phyloP scores from a whole-genome alignment of 1,140 invertebrate genomes.

The Eriosoma lanigerum region DNA sequence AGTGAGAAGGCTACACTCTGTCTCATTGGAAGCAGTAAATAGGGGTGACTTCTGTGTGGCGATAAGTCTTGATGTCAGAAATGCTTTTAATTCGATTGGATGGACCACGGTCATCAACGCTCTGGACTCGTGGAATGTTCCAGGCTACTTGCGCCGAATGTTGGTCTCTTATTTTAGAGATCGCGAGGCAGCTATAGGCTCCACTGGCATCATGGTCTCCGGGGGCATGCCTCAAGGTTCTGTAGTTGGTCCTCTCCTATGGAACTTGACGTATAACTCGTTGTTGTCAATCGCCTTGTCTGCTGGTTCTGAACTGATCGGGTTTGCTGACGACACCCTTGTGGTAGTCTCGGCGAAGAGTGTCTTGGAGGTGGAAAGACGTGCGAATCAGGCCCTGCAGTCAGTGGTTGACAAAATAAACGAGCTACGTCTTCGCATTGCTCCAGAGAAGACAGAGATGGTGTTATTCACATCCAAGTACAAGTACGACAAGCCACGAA shows the following conservation, averaged over 20 bases:
- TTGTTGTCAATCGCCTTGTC: neutral
- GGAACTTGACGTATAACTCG: constrained; percentile 5
- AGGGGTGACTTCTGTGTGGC: neutral
- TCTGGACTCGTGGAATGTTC: neutral
- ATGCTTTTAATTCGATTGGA: neutral
- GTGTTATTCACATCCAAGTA: neutral
- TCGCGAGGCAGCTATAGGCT: neutral
- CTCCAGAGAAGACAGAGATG: neutral
- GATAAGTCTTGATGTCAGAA: neutral
- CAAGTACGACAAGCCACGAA: neutral
- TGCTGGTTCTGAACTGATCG: neutral
- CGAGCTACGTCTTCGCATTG: neutral
- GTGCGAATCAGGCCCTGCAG: neutral
- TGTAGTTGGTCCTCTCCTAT: neutral
- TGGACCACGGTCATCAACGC: neutral
- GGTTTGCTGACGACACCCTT: neutral
- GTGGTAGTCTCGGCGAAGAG: neutral
- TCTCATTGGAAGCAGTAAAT: neutral
- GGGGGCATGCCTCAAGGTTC: neutral
- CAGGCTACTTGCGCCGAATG: neutral
- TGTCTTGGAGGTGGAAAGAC: neutral
- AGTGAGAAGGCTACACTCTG: rapidly evolving
- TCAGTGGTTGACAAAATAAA: neutral
- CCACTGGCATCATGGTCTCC: neutral
- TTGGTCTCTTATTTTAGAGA: too few relatives aligned